These are phyloP conservation scores for Luidia sarsii DNA, from an alignment of 53 echinoderm and acorn worm genomes.

Conservation along the genomic window DNA sequence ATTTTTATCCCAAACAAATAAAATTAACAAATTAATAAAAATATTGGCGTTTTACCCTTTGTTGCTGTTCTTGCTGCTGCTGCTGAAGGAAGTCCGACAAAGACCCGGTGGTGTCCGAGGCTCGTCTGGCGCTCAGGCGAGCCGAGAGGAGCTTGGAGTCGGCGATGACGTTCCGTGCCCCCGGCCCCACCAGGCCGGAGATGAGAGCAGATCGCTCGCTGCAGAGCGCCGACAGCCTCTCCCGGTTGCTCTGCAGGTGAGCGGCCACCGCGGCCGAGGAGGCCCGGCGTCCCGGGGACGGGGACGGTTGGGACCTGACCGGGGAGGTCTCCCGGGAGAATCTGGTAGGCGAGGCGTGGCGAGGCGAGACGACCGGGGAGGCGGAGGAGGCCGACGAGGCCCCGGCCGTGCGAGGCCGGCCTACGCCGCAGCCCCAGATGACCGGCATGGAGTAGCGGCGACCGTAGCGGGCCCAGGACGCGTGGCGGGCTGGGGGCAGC, in stretches of 20 bases:
- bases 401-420: too few species aligned
- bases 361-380: background rate
- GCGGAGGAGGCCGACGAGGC: background rate
- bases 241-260: constrained; percentile 17
- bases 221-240: constrained; percentile 19
- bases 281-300: background rate
- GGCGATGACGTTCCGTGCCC: background rate
- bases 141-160: background rate
- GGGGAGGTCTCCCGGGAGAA: background rate
- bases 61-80: too few species aligned
- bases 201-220: constrained; percentile 14
- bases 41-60: too few species aligned
- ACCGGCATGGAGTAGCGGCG: constrained; percentile 28
- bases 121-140: background rate
- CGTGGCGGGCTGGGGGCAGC: background rate
- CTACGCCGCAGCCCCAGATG: too few species aligned
- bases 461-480: constrained; percentile 13
- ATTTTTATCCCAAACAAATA: too few species aligned
- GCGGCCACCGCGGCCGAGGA: background rate
- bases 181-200: background rate
- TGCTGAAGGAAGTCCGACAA: background rate
- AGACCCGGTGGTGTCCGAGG: background rate
- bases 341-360: background rate
- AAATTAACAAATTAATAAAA: too few species aligned
- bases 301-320: background rate